Conservation (phyloP, 2,797 vertebrate species). For the Oceanodroma leucorhoa region DNA sequence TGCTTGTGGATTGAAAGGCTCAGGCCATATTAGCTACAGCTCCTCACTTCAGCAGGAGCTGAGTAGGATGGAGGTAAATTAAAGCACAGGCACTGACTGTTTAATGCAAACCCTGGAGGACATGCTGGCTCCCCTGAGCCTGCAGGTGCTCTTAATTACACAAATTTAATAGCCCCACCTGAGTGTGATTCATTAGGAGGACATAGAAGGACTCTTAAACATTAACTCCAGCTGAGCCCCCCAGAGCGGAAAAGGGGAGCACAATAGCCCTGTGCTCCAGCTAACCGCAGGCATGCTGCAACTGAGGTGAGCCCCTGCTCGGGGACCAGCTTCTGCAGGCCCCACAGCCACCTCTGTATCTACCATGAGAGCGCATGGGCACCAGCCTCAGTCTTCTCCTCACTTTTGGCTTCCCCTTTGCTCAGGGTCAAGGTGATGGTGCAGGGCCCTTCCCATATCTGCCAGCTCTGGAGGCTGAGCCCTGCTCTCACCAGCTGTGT, state of each 20-base stretch:
- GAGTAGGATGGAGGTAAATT: background rate
- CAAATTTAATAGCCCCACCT: slow-evolving; percentile 49
- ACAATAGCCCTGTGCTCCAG: background rate
- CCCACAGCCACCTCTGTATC: background rate
- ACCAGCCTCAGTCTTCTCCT: background rate
- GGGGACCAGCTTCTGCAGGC: accelerated
- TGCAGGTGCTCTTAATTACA: slow-evolving; percentile 60
- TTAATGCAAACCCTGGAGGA: slow-evolving; percentile 37
- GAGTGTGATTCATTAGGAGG: slow-evolving; percentile 43
- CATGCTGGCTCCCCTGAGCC: slow-evolving; percentile 14
- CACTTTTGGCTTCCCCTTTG: background rate
- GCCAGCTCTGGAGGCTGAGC: background rate
- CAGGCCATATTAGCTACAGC: background rate
- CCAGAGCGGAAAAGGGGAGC: background rate
- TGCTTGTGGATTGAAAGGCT: background rate
- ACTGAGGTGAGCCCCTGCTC: background rate
- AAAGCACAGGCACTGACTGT: slow-evolving; percentile 6
- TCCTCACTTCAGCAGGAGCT: background rate
- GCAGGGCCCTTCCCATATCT: background rate
- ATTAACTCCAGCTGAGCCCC: background rate
- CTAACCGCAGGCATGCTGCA: background rate
- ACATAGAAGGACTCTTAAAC: slow-evolving; percentile 36
- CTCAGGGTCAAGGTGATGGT: too few relatives aligned
- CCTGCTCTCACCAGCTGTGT: background rate
- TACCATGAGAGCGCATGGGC: accelerated